A percentile compares a stretch with the other conserved stretches of the same genome.
phyloP scores from a whole-genome alignment of 2,888 invertebrate species.

The Branchipolynoe longqiensis region DNA sequence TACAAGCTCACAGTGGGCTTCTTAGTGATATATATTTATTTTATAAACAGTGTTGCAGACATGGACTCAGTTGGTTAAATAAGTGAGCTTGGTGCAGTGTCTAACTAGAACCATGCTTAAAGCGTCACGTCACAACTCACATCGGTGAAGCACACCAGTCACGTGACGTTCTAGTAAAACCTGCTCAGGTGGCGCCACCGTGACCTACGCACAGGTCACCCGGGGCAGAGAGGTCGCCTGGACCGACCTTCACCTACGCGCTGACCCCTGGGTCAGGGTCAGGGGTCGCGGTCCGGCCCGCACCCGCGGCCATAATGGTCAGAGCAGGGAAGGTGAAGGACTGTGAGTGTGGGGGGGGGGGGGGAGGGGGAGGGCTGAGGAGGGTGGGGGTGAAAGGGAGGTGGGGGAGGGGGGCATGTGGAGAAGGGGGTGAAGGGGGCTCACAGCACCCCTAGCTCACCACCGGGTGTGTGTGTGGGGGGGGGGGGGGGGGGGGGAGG shows the following conservation, averaged over 20 bases:
- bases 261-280: neutral
- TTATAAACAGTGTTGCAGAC: no score
- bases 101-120: no score
- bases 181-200: neutral
- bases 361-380: neutral
- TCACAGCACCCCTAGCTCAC: no score
- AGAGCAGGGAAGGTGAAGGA: neutral
- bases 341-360: neutral
- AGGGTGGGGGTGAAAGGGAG: neutral
- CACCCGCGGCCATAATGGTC: neutral
- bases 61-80: no score
- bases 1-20: no score
- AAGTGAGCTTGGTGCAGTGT: no score
- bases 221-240: constrained; percentile 20
- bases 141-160: no score
- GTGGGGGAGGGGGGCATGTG: neutral
- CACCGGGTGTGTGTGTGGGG: no score
- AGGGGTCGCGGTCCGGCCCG: neutral
- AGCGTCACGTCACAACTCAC: no score
- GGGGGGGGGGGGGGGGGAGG: no score
- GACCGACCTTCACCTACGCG: neutral
- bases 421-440: neutral
- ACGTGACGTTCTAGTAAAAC: no score
- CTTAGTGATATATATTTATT: no score
- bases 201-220: constrained; percentile 1